phyloP scores from a whole-genome alignment of 2,113 vertebrate genomes.

The Phylloscopus trochilus region DNA sequence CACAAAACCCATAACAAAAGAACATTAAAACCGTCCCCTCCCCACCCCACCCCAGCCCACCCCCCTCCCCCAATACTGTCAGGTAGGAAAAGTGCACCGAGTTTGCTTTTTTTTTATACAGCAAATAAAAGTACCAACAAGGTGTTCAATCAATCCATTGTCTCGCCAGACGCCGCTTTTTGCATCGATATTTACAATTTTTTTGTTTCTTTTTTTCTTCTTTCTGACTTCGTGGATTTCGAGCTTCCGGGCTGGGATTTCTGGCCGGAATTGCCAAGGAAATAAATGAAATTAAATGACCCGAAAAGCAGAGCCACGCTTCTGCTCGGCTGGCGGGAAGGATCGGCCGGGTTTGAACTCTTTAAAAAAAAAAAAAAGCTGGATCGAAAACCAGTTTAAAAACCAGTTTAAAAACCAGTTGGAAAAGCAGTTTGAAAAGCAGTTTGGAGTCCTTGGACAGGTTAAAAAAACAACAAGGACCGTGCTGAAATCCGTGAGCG shows the following conservation, averaged over 20 bases:
- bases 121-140: slow-evolving; percentile 66
- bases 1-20: slow-evolving; percentile 60
- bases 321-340: not conserved
- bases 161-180: not conserved
- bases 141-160: slow-evolving; percentile 62
- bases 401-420: not conserved
- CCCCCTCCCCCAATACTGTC: slow-evolving; percentile 30
- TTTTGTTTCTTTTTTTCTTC: no score
- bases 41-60: not conserved
- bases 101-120: slow-evolving; percentile 65
- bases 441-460: not conserved
- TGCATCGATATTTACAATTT: slow-evolving; percentile 42
- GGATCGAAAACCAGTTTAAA: not conserved
- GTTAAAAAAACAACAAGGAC: not conserved
- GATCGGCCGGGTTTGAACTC: not conserved
- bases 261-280: not conserved
- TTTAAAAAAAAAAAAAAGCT: not conserved
- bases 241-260: not conserved
- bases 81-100: slow-evolving; percentile 85
- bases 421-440: not conserved
- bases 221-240: not conserved
- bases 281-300: not conserved
- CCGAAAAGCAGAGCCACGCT: not conserved
- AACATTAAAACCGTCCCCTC: slow-evolving; percentile 1
- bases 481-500: not conserved